Evolutionary conservation across 2,888 invertebrate species (phyloP).

Genomic region (Andricus curvator): DNA sequence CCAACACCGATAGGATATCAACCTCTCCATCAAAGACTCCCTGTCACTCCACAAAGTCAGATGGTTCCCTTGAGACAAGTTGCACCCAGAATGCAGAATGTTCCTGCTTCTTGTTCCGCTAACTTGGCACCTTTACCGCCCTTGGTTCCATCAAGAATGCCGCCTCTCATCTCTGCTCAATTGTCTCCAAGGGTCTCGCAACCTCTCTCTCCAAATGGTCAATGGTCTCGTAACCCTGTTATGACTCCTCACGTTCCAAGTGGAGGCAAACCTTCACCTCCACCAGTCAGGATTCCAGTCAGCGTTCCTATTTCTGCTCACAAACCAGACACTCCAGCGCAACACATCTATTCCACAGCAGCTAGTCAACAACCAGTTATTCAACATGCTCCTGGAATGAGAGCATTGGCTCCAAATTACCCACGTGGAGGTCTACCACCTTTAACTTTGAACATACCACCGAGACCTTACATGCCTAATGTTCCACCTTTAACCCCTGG

Average conservation of each 20-base stretch:
- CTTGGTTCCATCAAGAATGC: conserved; percentile 69
- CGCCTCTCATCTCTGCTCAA: conserved; percentile 66
- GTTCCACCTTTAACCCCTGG: conserved; percentile 68
- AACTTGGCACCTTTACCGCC: conserved; percentile 65
- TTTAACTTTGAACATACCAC: conserved; percentile 72
- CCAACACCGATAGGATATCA: conserved; percentile 62
- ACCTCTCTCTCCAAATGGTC: conserved; percentile 73
- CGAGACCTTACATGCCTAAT: conserved; percentile 72
- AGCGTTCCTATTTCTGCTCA: conserved; percentile 72
- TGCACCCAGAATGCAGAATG: conserved; percentile 67
- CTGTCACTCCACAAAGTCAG: conserved; percentile 71
- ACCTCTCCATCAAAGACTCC: conserved; percentile 72
- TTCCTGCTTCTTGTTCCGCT: conserved; percentile 57
- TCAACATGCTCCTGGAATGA: conserved; percentile 75
- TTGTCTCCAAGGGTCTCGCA: conserved; percentile 67
- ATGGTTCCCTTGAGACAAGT: conserved; percentile 70
- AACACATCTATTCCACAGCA: conserved; percentile 74
- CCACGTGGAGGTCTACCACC: conserved; percentile 74
- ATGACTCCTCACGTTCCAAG: conserved; percentile 63
- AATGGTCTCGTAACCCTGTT: conserved; percentile 69
- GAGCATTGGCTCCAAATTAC: conserved; percentile 72
- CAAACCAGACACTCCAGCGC: conserved; percentile 66
- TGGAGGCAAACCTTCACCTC: conserved; percentile 62
- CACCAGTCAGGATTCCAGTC: conserved; percentile 70
- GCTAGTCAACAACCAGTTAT: conserved; percentile 75